Base-by-base conservation (phyloP, 2,888 invertebrate species). In the Lasioglossum zephyrum region DNA sequence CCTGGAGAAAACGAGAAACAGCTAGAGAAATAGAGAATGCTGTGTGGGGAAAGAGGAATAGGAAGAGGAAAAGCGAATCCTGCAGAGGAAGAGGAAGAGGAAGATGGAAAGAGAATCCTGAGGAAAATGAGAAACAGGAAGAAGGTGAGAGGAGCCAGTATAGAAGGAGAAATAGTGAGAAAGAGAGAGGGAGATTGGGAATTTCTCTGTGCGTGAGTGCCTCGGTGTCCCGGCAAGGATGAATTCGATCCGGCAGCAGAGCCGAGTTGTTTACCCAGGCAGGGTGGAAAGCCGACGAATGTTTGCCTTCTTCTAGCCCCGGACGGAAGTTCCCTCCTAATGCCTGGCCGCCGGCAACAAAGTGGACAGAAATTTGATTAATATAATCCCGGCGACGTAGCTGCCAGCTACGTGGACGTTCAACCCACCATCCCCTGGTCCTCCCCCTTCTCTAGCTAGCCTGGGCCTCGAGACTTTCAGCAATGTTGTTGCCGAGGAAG, bases 321-420 rank as follows among this genome's bases (percentile, higher is more conserved):
- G 77, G 69, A 70, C 85, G 85, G 85, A 81, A 84, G 44, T 84
- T 79, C 79, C 75, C 83, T 77, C 76, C 82, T 79, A 84, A 83
- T 88, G 87, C 88, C 79, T 85, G 70, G 82, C 91, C 86, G 75
- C 63, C 76, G 77, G 66, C 70, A 81, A 82, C 87, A 83, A 85
- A 89, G 89, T 87, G 88, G 86, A 86, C 89, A 87, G 86, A 89
- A 91, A 92, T 91, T 92, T 91, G 90, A 92, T 92, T 92, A 92
- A 89, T 87, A 79, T 89, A 89, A 91, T 87, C 87, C 86, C 73
- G 85, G 73, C 76, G 77, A 80, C 79, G 80, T 69, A 69, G 57
- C 80, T 22, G 44, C 70, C 70, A 70, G 70, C 70, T 70, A 44
- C 18, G 73, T 66, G 57, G 44, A 60, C 57, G 70, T 39, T 70